These are phyloP conservation scores for Pegoplata infirma DNA, from an alignment of 2,888 invertebrate genomes.

Conservation along the genomic window DNA sequence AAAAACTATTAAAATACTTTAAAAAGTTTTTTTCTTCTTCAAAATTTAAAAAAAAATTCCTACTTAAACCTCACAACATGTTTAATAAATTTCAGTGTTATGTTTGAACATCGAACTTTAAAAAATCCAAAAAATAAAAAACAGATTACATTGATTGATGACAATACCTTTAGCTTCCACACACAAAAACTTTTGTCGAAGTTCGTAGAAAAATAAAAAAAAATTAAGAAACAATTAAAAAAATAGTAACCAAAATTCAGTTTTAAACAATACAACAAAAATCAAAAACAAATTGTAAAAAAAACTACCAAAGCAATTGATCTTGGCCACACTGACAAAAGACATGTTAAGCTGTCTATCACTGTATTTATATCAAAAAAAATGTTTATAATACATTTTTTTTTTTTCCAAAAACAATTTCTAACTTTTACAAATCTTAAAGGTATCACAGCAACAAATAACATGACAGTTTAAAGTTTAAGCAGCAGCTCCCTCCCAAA, in stretches of 20 bases:
- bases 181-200: not conserved
- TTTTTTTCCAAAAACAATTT: conserved; percentile 6
- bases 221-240: conserved; percentile 65
- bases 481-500: not conserved
- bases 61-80: conserved; percentile 8
- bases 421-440: conserved; percentile 15
- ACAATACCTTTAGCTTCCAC: conserved; percentile 65
- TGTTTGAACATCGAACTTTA: not conserved
- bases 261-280: conserved; percentile 26
- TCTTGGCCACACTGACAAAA: conserved; percentile 62
- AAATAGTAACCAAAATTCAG: conserved; percentile 64
- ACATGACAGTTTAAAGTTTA: conserved; percentile 44
- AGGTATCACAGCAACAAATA: conserved; percentile 1
- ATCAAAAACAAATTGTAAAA: conserved; percentile 29
- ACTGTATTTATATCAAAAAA: conserved; percentile 21
- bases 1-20: not conserved
- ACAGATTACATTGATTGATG: conserved; percentile 69
- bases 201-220: not conserved
- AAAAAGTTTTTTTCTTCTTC: not conserved
- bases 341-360: conserved; percentile 64
- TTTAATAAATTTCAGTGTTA: conserved; percentile 20
- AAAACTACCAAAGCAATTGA: conserved; percentile 54
- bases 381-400: not conserved
- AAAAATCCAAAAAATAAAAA: not conserved
- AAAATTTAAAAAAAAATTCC: conserved; percentile 15